Evolutionary conservation across 2,113 vertebrate genomes (phyloP), one percentile per base, ranked within the genome.

Genomic region (Eleginops maclovinus): DNA sequence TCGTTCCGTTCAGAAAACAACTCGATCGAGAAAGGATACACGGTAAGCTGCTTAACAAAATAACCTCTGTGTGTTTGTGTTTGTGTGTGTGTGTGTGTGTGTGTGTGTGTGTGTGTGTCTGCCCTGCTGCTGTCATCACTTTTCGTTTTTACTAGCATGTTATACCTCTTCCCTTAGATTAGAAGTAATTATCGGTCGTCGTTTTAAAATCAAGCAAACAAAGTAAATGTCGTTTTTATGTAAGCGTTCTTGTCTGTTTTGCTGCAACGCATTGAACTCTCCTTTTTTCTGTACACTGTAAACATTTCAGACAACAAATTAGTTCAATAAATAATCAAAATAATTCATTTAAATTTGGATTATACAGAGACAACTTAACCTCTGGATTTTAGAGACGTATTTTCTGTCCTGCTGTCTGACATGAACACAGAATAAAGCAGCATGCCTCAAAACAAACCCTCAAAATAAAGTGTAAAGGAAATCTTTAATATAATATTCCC

Each of bases 1-100:
- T 98, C 97, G 58, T 99, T 98, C 88, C 96, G 97, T 64, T 96
- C 95, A 22, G 97, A 98, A 86, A 96, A 97, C 91, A 97, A 92
- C 86, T 94, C 95, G 21, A 83, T 96, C 81, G 97, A 99, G 88
- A 96, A 94, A 83, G 97, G 97, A 61, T 99, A 95, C 94, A 99
- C 97, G 96, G 97, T 98, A 93, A 96, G 97, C 84, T 71, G 71
- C 28, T 60, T 58, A 1, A 2, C 14, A 22, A n/a, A 28, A 56
- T 51, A 72, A 69, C 55, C 76, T 53, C 41, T 31, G 31, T 62
- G 0, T 61, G 71, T 69, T 12, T 17, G 58, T 9, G 55, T 40
- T 31, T 43, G 46, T 41, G 15, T 62, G 7, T 51, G 15, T 26
- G 5, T 53, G 46, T 49, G 17, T 26, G 15, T 41, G 19, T 55